Conservation (phyloP, 2,888 invertebrate genomes). For the Tetanocera ferruginea region DNA sequence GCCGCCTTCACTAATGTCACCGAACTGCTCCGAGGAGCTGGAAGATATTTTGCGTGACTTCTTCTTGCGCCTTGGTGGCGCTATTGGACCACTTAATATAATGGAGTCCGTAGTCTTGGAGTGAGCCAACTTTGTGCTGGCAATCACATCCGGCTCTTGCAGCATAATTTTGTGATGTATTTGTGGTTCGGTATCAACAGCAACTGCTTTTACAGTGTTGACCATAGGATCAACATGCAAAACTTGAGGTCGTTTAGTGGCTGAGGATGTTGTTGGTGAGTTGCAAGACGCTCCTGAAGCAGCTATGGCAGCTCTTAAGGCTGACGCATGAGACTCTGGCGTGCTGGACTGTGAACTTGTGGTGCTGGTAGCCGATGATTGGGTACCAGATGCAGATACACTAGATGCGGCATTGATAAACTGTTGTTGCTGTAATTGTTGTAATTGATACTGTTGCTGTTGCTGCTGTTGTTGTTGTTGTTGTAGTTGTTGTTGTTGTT, state of each 20-base stretch:
- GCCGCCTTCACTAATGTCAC: slow-evolving; percentile 59
- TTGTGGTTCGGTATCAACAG: not conserved
- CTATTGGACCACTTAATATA: slow-evolving; percentile 73
- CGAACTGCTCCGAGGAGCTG: slow-evolving; percentile 68
- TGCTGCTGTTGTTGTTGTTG: slow-evolving; percentile 44
- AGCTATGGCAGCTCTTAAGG: slow-evolving; percentile 12
- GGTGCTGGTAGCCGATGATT: slow-evolving; percentile 44
- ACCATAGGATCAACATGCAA: slow-evolving; percentile 20
- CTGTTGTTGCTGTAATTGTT: slow-evolving; percentile 41
- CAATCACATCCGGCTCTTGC: slow-evolving; percentile 90
- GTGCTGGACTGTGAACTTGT: slow-evolving; percentile 41
- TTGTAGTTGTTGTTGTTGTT: slow-evolving; percentile 54
- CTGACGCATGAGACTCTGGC: slow-evolving; percentile 32
- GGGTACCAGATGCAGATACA: not conserved
- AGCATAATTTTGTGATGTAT: slow-evolving; percentile 58
- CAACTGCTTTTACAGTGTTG: slow-evolving; percentile 18
- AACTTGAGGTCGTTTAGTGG: not conserved
- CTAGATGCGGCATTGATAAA: slow-evolving; percentile 30
- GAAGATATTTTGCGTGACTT: slow-evolving; percentile 70
- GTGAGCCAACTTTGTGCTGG: slow-evolving; percentile 83
- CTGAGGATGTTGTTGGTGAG: not conserved
- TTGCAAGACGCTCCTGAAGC: slow-evolving; percentile 34
- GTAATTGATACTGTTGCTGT: slow-evolving; percentile 35
- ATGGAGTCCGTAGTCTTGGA: slow-evolving; percentile 70
- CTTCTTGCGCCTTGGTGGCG: slow-evolving; percentile 86